Evolutionary conservation across 2,888 invertebrate genomes (phyloP), one percentile per base, ranked within the genome.

Genomic region (Keiferia lycopersicella): DNA sequence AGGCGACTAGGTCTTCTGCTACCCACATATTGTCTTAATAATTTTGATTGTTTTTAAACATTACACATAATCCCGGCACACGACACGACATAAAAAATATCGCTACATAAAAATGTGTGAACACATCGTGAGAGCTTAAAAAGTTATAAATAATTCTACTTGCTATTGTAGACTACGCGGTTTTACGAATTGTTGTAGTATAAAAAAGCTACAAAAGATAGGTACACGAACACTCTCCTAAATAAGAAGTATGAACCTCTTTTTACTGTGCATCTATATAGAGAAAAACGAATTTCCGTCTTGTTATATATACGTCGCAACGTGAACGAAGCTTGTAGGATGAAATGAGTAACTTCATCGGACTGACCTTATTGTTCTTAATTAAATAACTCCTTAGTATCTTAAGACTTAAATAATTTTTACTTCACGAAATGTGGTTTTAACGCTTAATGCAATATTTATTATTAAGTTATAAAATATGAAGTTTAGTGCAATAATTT

Each of bases 401-500:
- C 78, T 75, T 87, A 88, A 84, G 86, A 86, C 79, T 85, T 87
- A 73, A 81, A 78, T 82, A 82, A 84, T 83, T 83, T 20, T 87
- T 83, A 85, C 77, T 84, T 84, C 79, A 85, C 79, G 75, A 80
- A 80, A 84, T 78, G 84, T 87, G 83, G 86, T 85, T 74, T 74
- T 86, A 86, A 88, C 85, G 89, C 87, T 87, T 87, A 87, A 67
- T 81, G 87, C 87, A 89, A 90, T 91, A 90, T 91, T 90, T 90
- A 91, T 91, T 89, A 83, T 85, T 91, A 88, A 91, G 88, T 89
- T 90, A 87, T 86, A 75, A 75, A 70, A 76, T 85, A 82, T 84
- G 78, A 87, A 82, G 83, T 88, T 86, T 86, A 90, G 91, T 91
- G 91, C 91, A 91, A 91, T 91, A 90, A 88, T 87, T 86, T 88